Base-by-base conservation (phyloP, 2,113 vertebrate species). In the Nannospalax galili region DNA sequence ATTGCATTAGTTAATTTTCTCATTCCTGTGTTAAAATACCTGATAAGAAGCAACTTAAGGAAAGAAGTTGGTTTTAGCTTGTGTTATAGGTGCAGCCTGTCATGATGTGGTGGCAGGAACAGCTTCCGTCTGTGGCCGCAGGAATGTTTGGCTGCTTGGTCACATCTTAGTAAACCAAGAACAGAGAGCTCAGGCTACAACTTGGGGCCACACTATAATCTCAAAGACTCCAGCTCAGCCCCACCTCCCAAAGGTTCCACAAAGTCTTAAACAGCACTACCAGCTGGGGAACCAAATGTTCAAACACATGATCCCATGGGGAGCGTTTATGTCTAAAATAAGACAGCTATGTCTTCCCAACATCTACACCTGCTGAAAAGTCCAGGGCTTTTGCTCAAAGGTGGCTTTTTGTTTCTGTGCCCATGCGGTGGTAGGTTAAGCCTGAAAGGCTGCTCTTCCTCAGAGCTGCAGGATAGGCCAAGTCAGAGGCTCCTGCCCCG, bases 351-450 rank as follows among this genome's bases (percentile, higher is more conserved):
- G 73, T 0, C 40, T 73, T 17, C 56, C 16, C 9, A 26, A 11
- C 45, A 0, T 1, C 30, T n/a, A 24, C 67, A 30, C 28, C 35
- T 7, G 20, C 26, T 1, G 73, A 74, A 42, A 20, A 8, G 12
- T 40, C 67, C 48, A 7, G 37, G 28, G 14, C 30, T 15, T 77
- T n/a, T 52, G 40, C 67, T 64, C 14, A 7, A 52, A 78, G 56
- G 82, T 19, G 37, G 37, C 7, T 32, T 16, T 30, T n/a, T 14
- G 26, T 52, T 20, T 6, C 56, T 11, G 45, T 17, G 32, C 12
- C 2, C 3, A 5, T 0, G 2, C 20, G 0, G 14, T 30, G 65
- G 26, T 30, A n/a, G 69, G 3, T 2, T 15, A 22, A 5, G 20
- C 72, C 15, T 3, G 4, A 7, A 15, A 7, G 16, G 58, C 70